A percentile compares a stretch with the other conserved stretches of the same genome.
Evolutionary conservation across 2,113 vertebrate genomes (phyloP).

Genomic region (Campylomormyrus tamandua): DNA sequence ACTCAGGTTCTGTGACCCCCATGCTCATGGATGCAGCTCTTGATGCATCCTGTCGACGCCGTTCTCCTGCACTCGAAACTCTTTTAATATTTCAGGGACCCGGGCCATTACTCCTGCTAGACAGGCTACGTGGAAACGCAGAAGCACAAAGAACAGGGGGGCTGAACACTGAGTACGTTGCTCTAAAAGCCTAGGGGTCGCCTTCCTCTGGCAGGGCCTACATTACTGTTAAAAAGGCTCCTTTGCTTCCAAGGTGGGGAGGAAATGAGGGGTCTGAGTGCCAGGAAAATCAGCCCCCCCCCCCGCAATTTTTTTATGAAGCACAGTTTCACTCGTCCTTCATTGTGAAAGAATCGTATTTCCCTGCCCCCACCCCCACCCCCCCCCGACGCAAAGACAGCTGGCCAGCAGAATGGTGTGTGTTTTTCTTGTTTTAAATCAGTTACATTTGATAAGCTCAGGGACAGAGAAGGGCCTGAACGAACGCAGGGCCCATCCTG

Average conservation of each 20-base stretch:
- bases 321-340: constrained; percentile 10
- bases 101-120: not conserved
- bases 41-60: not conserved
- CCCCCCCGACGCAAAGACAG: not conserved
- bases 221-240: not conserved
- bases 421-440: constrained; percentile 31
- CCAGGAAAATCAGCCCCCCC: constrained; percentile 13
- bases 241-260: not conserved
- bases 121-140: not conserved
- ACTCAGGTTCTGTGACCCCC: not conserved
- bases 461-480: constrained; percentile 24
- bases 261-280: constrained; percentile 7
- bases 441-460: constrained; percentile 18
- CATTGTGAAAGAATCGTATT: not conserved
- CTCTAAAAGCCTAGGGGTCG: not conserved
- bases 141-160: not conserved
- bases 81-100: not conserved
- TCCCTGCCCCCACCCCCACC: not conserved
- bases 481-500: constrained; percentile 27
- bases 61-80: not conserved
- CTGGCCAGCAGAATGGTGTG: constrained; percentile 10
- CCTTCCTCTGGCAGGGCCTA: too few species aligned
- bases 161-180: not conserved
- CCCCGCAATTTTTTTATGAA: constrained; percentile 13
- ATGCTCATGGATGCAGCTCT: not conserved